Percentiles rank a stretch among this genome's conserved stretches.
Conservation (phyloP, 2,113 vertebrate species). For the Isurus oxyrinchus region DNA sequence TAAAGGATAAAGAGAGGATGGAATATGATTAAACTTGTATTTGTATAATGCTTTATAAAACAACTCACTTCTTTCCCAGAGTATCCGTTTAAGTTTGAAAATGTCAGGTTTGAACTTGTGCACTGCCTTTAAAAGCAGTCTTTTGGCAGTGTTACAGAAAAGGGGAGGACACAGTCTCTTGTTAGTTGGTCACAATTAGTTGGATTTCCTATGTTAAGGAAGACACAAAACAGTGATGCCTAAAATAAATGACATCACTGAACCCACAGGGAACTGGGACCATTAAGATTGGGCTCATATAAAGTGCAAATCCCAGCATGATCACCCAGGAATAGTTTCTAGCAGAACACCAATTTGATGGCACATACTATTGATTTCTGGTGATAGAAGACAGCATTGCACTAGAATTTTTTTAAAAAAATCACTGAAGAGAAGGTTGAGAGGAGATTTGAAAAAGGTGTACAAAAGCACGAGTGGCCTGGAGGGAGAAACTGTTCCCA, state of each 20-base stretch:
- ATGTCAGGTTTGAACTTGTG: neutral
- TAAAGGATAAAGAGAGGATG: neutral
- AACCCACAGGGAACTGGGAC: neutral
- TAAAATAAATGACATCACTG: neutral
- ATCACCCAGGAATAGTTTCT: neutral
- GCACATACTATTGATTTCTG: neutral
- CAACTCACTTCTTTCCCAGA: neutral
- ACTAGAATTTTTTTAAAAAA: neutral
- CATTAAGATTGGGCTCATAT: neutral
- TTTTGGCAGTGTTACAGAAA: neutral
- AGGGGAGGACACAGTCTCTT: neutral
- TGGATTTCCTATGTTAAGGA: neutral
- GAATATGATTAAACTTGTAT: neutral
- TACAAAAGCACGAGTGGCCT: no score
- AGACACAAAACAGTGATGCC: neutral
- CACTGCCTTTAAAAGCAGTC: neutral
- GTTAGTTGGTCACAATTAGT: neutral
- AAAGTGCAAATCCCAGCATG: neutral
- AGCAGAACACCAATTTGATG: neutral
- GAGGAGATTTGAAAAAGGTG: no score
- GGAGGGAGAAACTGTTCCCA: no score
- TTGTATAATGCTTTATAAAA: neutral
- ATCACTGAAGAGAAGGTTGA: neutral
- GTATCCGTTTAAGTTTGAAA: neutral
- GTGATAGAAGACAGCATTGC: neutral